Conservation (phyloP, 1,140 invertebrate species). For the Lethocerus indicus region DNA sequence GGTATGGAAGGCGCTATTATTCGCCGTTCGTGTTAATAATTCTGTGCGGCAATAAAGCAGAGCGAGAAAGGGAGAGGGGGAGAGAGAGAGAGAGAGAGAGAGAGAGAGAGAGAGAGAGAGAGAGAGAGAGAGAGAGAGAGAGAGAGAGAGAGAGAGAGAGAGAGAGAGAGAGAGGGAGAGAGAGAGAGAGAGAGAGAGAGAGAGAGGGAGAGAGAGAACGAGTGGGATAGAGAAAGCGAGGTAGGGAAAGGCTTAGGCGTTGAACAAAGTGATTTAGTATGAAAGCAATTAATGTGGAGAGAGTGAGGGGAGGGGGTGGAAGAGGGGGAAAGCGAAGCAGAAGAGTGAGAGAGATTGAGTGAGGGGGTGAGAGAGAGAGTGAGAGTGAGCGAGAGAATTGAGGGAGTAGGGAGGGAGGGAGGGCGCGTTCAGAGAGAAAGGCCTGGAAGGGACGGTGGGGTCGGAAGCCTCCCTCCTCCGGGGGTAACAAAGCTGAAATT, state of each 20-base stretch:
- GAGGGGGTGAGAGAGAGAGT: constrained; percentile 1
- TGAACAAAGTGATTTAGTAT: too few species aligned
- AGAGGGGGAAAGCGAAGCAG: too few species aligned
- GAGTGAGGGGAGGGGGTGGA: too few species aligned
- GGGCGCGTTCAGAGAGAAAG: neutral
- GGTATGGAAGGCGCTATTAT: too few species aligned
- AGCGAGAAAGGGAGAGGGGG: constrained; percentile 3
- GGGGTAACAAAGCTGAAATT: neutral
- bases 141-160: constrained; percentile 4
- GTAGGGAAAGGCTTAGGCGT: too few species aligned
- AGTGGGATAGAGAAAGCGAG: too few species aligned
- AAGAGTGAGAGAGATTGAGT: constrained; percentile 5
- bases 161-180: constrained; percentile 1
- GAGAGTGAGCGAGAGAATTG: constrained; percentile 2
- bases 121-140: constrained; percentile 4
- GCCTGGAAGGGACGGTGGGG: neutral
- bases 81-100: constrained; percentile 7
- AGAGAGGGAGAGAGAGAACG: constrained; percentile 1
- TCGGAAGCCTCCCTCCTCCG: neutral
- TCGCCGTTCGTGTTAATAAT: too few species aligned
- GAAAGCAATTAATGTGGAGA: too few species aligned
- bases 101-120: constrained; percentile 7
- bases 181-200: constrained; percentile 1
- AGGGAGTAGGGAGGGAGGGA: neutral
- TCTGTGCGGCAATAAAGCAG: too few species aligned